Percentiles rank a stretch among this genome's conserved stretches.
phyloP scores from a whole-genome alignment of 2,797 vertebrate species.

The Myiothlypis chrysogaster region DNA sequence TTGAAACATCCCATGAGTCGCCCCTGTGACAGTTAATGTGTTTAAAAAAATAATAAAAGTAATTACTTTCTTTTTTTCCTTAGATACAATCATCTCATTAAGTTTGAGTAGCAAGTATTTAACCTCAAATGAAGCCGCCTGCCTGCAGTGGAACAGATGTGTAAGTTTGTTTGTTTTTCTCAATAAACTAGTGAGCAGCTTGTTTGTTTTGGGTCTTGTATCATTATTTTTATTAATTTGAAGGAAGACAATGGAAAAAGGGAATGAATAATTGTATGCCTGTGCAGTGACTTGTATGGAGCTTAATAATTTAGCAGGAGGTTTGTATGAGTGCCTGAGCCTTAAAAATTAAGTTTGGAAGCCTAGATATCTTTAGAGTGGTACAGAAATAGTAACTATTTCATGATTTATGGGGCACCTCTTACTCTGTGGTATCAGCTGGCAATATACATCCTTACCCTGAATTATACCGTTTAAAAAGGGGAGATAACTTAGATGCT shows the following conservation, averaged over 20 bases:
- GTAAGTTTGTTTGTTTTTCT: slow-evolving; percentile 32
- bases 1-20: neutral
- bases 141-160: neutral
- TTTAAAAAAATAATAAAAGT: neutral
- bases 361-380: neutral
- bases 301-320: neutral
- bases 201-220: neutral
- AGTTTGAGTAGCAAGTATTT: slow-evolving; percentile 7
- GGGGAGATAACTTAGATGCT: neutral
- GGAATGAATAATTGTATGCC: neutral
- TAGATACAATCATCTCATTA: slow-evolving; percentile 23
- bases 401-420: neutral
- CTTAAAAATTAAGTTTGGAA: neutral
- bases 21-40: neutral
- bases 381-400: neutral
- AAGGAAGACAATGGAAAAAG: neutral
- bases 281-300: neutral
- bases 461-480: neutral
- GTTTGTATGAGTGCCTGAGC: neutral
- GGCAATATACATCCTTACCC: neutral
- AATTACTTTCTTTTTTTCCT: slow-evolving; percentile 17
- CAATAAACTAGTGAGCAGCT: neutral
- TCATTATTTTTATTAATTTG: neutral
- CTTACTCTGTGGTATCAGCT: neutral
- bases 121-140: slow-evolving; percentile 28